These are phyloP conservation scores for Mellilla xanthometata DNA, from an alignment of 2,888 invertebrate species.

Conservation along the genomic window DNA sequence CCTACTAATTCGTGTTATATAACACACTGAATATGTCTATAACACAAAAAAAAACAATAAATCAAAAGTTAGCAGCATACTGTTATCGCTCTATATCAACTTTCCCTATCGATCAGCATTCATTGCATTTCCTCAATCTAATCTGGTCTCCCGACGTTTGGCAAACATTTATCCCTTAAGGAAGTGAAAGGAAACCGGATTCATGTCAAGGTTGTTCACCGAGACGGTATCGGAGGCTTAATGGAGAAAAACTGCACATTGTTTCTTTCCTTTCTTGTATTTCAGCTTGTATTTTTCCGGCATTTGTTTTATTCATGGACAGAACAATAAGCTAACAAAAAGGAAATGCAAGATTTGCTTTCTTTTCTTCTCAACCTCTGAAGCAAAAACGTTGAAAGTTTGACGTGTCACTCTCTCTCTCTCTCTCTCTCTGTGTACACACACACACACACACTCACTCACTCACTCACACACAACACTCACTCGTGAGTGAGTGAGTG, in stretches of 20 bases:
- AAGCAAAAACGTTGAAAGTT: too few relatives aligned
- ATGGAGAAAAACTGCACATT: constrained; percentile 5
- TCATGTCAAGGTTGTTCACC: constrained; percentile 9
- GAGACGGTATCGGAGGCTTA: constrained; percentile 2
- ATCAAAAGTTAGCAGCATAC: too few relatives aligned
- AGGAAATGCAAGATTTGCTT: background rate
- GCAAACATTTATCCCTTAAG: constrained; percentile 18
- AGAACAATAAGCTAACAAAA: background rate
- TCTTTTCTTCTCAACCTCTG: too few relatives aligned
- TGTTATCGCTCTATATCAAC: constrained; percentile 5
- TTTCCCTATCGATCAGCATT: constrained; percentile 12
- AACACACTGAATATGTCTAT: too few relatives aligned
- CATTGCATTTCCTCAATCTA: constrained; percentile 15
- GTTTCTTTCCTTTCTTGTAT: constrained; percentile 1
- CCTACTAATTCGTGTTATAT: too few relatives aligned
- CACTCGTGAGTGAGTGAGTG: too few relatives aligned
- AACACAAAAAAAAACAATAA: too few relatives aligned
- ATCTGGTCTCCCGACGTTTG: constrained; percentile 12
- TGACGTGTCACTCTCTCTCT: too few relatives aligned
- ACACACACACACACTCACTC: too few relatives aligned
- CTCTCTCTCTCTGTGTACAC: too few relatives aligned
- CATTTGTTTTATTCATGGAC: background rate
- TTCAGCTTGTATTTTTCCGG: background rate
- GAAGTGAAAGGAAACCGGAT: constrained; percentile 20
- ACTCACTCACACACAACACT: too few relatives aligned